Evolutionary conservation across 2,113 vertebrate genomes (phyloP).

Genomic region (Ginglymostoma cirratum): DNA sequence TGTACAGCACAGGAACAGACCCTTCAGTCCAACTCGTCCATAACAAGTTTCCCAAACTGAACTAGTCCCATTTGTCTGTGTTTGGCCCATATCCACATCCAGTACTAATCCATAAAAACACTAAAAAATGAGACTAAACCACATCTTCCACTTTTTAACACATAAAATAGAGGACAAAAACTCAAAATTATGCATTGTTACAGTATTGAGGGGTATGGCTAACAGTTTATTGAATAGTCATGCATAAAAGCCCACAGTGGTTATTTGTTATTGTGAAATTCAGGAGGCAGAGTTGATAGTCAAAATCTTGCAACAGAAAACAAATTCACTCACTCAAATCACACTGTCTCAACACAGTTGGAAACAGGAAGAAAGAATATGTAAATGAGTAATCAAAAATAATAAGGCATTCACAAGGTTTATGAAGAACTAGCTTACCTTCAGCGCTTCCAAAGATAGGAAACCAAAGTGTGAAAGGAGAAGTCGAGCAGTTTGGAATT

Average conservation of each 20-base stretch:
- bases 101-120: too few species aligned
- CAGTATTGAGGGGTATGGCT: too few species aligned
- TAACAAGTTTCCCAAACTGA: too few species aligned
- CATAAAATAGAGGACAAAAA: too few species aligned
- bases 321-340: not conserved
- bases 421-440: slow-evolving; percentile 60
- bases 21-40: too few species aligned
- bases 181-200: too few species aligned
- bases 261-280: not conserved
- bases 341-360: not conserved
- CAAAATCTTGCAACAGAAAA: not conserved
- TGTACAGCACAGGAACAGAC: too few species aligned
- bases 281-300: not conserved
- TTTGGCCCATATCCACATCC: too few species aligned
- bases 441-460: slow-evolving; percentile 84
- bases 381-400: not conserved
- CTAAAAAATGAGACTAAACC: too few species aligned
- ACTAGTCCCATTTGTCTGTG: too few species aligned
- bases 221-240: not conserved
- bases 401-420: not conserved
- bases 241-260: not conserved
- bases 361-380: not conserved
- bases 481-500: slow-evolving; percentile 91
- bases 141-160: too few species aligned
- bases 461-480: slow-evolving; percentile 94